phyloP scores from a whole-genome alignment of 2,113 vertebrate species.

The Vulpes vulpes region DNA sequence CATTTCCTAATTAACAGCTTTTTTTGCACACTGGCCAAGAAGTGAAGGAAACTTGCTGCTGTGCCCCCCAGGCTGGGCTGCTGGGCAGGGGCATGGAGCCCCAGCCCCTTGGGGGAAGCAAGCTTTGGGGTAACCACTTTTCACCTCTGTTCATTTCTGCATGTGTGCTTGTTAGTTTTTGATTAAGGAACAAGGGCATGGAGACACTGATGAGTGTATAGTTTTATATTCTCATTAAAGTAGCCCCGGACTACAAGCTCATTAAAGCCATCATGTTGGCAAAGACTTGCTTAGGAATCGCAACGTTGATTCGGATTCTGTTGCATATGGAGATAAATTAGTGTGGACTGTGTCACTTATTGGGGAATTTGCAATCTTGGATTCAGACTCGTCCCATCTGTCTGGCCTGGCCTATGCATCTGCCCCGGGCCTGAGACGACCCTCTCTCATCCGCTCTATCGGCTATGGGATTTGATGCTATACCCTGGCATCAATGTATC shows the following conservation, averaged over 20 bases:
- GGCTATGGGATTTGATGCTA: neutral
- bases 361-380: neutral
- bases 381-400: neutral
- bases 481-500: neutral
- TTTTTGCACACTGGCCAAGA: neutral
- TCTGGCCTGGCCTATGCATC: neutral
- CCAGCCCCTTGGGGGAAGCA: fast-evolving
- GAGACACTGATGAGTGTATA: neutral
- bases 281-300: neutral
- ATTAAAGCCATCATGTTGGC: neutral
- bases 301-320: neutral
- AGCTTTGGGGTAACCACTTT: fast-evolving
- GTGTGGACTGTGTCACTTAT: neutral
- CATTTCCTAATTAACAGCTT: neutral
- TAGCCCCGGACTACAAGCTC: too few relatives aligned
- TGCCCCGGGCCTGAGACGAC: neutral
- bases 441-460: fast-evolving
- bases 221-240: neutral
- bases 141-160: fast-evolving
- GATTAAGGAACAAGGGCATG: neutral
- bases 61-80: fast-evolving
- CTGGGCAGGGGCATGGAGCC: fast-evolving
- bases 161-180: neutral
- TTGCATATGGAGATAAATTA: neutral
- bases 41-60: too few relatives aligned